phyloP scores from a whole-genome alignment of 2,888 invertebrate species.

The Antitype chi region DNA sequence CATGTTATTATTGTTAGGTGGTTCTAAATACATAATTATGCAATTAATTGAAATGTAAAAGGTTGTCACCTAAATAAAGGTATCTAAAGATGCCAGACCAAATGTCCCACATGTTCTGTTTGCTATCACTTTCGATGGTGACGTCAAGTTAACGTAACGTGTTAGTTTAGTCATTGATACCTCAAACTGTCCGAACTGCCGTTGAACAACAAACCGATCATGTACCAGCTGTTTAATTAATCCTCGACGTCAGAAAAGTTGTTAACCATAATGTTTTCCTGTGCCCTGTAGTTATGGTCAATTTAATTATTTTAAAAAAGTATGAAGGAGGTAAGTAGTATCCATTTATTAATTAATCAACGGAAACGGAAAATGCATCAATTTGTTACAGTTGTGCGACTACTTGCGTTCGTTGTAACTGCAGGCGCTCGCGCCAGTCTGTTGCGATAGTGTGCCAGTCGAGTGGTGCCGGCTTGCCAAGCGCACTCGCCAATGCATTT shows the following conservation, averaged over 20 bases:
- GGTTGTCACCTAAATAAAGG: neutral
- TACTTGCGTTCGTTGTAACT: conserved; percentile 25
- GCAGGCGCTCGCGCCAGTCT: conserved; percentile 30
- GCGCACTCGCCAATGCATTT: conserved; percentile 67
- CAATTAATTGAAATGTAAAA: neutral
- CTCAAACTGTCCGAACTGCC: conserved; percentile 3
- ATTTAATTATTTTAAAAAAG: neutral
- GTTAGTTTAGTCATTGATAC: conserved; percentile 23
- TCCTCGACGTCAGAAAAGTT: conserved; percentile 10
- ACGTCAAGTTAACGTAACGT: conserved; percentile 31
- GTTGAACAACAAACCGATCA: conserved; percentile 3
- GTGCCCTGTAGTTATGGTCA: neutral
- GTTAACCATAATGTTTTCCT: neutral
- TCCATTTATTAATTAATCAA: too few species aligned
- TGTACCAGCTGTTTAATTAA: conserved; percentile 38
- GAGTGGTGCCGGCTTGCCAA: conserved; percentile 44
- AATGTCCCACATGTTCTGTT: conserved; percentile 2
- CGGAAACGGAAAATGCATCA: neutral
- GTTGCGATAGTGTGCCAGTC: conserved; percentile 28
- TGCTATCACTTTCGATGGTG: conserved; percentile 24
- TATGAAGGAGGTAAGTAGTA: too few species aligned
- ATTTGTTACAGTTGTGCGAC: conserved; percentile 14
- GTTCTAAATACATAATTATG: conserved; percentile 1
- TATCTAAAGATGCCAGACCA: neutral
- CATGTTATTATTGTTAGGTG: neutral